Evolutionary conservation across 2,113 vertebrate genomes (phyloP).

Genomic region (Cynopterus brachyotis): DNA sequence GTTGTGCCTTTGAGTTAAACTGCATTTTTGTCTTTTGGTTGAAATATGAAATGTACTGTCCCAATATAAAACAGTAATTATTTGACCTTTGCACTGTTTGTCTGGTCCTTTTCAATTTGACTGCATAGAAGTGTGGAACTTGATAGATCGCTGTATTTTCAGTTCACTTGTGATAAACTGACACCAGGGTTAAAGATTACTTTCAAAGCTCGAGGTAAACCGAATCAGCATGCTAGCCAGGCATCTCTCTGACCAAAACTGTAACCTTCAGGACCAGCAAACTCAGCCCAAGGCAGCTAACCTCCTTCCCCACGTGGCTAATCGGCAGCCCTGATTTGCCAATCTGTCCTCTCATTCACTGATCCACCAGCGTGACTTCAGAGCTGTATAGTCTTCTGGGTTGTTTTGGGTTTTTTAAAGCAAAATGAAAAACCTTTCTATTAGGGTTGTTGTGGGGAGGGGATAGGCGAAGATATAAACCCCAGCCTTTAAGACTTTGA

Average conservation of each 20-base stretch:
- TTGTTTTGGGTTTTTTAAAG: conserved; percentile 60
- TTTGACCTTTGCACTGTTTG: conserved; percentile 80
- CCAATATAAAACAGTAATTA: conserved; percentile 71
- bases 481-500: conserved; percentile 72
- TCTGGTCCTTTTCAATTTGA: conserved; percentile 75
- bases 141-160: conserved; percentile 65
- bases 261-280: conserved; percentile 59
- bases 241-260: conserved; percentile 68
- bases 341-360: conserved; percentile 79
- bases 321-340: conserved; percentile 43
- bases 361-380: conserved; percentile 82
- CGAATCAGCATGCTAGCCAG: not conserved
- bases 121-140: conserved; percentile 61
- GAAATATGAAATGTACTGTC: conserved; percentile 67
- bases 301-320: not conserved
- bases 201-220: conserved; percentile 45
- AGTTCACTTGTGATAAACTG: conserved; percentile 72
- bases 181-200: conserved; percentile 49
- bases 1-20: conserved; percentile 78
- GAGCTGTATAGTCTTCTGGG: conserved; percentile 74
- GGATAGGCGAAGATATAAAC: conserved; percentile 47
- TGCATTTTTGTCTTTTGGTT: conserved; percentile 69
- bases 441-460: conserved; percentile 45
- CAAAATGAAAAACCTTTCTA: conserved; percentile 69
- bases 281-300: conserved; percentile 61